These are phyloP conservation scores for Misgurnus anguillicaudatus DNA, from an alignment of 2,113 vertebrate genomes.

Conservation along the genomic window DNA sequence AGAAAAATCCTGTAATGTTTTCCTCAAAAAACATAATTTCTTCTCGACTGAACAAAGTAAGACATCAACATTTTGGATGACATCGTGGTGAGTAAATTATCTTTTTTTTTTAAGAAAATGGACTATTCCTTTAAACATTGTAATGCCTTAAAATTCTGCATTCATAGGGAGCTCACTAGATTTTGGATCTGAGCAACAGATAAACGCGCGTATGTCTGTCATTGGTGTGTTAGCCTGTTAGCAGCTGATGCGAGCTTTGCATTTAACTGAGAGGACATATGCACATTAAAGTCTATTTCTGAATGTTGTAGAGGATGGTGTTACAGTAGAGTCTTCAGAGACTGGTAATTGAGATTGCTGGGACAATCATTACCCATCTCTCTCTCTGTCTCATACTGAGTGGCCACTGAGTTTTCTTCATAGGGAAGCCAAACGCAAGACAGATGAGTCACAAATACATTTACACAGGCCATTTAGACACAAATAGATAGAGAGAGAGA, in stretches of 20 bases:
- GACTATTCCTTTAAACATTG: too few relatives aligned
- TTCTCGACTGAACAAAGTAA: too few relatives aligned
- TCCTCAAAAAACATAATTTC: too few relatives aligned
- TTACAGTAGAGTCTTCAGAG: conserved; percentile 7
- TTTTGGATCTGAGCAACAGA: neutral
- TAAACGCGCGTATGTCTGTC: neutral
- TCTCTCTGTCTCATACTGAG: neutral
- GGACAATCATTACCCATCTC: neutral
- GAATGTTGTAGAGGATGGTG: conserved; percentile 17
- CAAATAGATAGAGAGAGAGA: conserved; percentile 21
- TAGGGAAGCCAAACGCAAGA: neutral
- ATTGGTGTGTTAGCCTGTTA: neutral
- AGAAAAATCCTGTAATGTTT: too few relatives aligned
- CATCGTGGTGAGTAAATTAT: too few relatives aligned
- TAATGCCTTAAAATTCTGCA: neutral
- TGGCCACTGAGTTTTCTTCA: neutral
- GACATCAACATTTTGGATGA: too few relatives aligned
- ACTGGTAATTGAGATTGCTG: conserved; percentile 2
- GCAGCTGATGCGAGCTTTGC: neutral
- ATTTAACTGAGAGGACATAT: neutral
- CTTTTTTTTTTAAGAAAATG: too few relatives aligned
- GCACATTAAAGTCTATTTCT: conserved; percentile 10
- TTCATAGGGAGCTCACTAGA: neutral
- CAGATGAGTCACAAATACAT: conserved; percentile 30
- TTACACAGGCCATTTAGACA: neutral